Base-by-base conservation (phyloP, 2,797 vertebrate genomes). In the Enteromius thamalakanensis region DNA sequence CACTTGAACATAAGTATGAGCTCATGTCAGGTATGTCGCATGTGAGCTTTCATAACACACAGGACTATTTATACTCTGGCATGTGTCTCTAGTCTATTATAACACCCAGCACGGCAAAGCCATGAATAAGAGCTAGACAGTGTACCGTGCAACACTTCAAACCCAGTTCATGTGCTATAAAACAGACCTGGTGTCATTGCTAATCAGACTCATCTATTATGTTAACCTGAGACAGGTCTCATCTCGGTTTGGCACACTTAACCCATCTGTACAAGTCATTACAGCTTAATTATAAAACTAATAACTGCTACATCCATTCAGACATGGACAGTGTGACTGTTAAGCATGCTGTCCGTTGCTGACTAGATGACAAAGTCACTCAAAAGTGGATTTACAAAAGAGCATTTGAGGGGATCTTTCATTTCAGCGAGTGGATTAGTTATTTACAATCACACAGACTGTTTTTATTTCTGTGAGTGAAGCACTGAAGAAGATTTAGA, bases 241-340 rank as follows among this genome's bases (percentile, higher is more conserved):
- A 83, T 86, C 42, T 76, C 81, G 11, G 55, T 37, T 83, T 34
- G 19, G 32, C 42, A 58, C 76, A 78, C 86, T 84, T 81, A 60
- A 80, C 75, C 82, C 75, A 62, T 26, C 47, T 55, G 69, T 82
- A 79, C 84, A 80, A 85, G 69, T 89, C 81, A 90, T 91, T 90
- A 88, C 23, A 32, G 32, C 82, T 90, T 89, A 75, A 90, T 92
- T 91, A 87, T 88, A 89, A 90, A 84, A 84, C 77, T 86, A 90
- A 90, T 88, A 89, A 82, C 77, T 65, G 49, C 75, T 76, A 64
- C 75, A 85, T 84, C 15, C 45, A 79, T 81, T 81, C 42, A 72
- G 79, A 87, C 81, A 87, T 76, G 84, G 85, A 88, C 37, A 79
- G 23, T 65, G 77, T 85, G 85, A 88, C 83, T 84, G 76, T 80